These are phyloP conservation scores for Mirounga angustirostris DNA, from an alignment of 2,113 vertebrate genomes.

Conservation along the genomic window DNA sequence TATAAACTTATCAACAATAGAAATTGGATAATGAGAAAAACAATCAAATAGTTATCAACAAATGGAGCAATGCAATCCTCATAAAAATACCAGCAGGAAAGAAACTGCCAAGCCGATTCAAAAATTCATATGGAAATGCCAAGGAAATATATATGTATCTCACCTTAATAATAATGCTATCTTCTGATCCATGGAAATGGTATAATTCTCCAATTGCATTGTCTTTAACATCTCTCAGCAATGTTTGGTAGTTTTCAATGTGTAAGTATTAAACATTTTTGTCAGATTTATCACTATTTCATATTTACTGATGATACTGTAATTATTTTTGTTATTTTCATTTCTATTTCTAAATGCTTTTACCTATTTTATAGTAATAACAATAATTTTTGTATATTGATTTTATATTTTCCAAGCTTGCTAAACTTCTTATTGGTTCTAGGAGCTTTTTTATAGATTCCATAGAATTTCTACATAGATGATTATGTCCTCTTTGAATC, in stretches of 20 bases:
- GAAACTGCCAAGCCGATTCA: not conserved
- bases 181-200: not conserved
- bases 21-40: not conserved
- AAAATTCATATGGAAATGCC: not conserved
- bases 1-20: not conserved
- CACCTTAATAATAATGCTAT: not conserved
- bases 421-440: not conserved
- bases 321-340: not conserved
- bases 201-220: not conserved
- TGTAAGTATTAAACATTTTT: not conserved
- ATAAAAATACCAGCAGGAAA: not conserved
- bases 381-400: not conserved
- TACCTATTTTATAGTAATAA: not conserved
- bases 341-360: not conserved
- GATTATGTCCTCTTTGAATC: not conserved
- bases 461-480: not conserved
- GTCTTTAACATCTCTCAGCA: not conserved
- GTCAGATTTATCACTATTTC: not conserved
- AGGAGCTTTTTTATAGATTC: not conserved
- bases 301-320: not conserved
- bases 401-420: not conserved
- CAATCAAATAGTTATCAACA: not conserved
- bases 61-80: not conserved
- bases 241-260: not conserved
- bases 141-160: not conserved